These are phyloP conservation scores for Strigamia transsilvanica DNA, from an alignment of 2,888 invertebrate species.

Conservation along the genomic window DNA sequence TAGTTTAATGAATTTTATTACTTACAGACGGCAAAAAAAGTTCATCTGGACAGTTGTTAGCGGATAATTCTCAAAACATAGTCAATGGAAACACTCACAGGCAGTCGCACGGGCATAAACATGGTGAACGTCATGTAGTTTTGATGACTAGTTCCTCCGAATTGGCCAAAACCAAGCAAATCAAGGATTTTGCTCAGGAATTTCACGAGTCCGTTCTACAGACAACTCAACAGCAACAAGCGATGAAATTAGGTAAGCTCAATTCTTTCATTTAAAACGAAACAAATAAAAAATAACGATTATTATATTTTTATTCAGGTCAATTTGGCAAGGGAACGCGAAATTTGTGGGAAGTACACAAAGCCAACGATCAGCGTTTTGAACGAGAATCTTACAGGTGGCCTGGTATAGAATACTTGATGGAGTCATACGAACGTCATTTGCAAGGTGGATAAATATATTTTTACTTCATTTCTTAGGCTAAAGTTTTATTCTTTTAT, in stretches of 20 bases:
- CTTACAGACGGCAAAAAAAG: background rate
- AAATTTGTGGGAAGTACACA: constrained; percentile 22
- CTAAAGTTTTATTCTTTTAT: background rate
- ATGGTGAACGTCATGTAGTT: constrained; percentile 44
- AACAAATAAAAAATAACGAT: background rate
- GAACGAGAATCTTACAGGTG: constrained; percentile 58
- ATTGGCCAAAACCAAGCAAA: constrained; percentile 55
- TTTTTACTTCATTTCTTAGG: background rate
- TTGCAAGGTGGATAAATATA: constrained; percentile 53
- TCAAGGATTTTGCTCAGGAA: constrained; percentile 64
- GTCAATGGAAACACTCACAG: background rate
- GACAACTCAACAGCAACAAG: constrained; percentile 62
- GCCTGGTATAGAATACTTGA: constrained; percentile 64
- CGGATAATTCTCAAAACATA: background rate
- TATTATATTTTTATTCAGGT: background rate
- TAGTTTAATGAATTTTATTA: background rate
- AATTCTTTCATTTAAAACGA: too few species aligned
- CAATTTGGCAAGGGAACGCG: background rate
- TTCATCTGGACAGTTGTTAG: background rate
- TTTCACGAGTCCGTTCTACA: constrained; percentile 65
- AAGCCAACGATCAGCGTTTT: constrained; percentile 3
- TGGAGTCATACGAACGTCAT: constrained; percentile 63
- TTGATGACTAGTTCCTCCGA: constrained; percentile 50
- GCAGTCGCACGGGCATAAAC: background rate
- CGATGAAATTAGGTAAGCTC: constrained; percentile 54